A percentile compares a stretch with the other conserved stretches of the same genome.
These are phyloP conservation scores for Eilema caniola DNA, from an alignment of 2,888 invertebrate genomes.

Conservation along the genomic window DNA sequence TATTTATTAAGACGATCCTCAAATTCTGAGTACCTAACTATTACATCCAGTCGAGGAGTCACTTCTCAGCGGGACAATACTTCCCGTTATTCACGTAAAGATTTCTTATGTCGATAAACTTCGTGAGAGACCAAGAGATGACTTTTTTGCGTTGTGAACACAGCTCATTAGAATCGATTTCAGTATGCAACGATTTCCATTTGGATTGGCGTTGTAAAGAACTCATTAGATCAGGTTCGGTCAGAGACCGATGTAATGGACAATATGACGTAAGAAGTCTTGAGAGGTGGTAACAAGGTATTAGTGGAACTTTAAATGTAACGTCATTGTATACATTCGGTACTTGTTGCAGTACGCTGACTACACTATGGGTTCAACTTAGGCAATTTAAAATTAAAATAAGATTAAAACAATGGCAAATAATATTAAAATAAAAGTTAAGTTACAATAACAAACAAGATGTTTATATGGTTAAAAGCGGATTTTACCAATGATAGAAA, in stretches of 20 bases:
- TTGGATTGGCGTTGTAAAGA: constrained; percentile 69
- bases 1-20: constrained; percentile 33
- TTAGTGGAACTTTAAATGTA: constrained; percentile 59
- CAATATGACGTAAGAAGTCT: constrained; percentile 72
- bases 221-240: constrained; percentile 71
- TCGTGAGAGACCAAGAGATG: constrained; percentile 62
- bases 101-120: constrained; percentile 69
- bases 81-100: constrained; percentile 63
- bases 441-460: background rate
- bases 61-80: constrained; percentile 37
- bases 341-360: background rate
- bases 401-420: too few species aligned
- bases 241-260: constrained; percentile 60
- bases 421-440: background rate
- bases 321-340: constrained; percentile 61
- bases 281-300: constrained; percentile 78
- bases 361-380: background rate
- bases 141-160: constrained; percentile 63
- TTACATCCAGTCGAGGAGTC: constrained; percentile 34
- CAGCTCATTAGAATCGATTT: constrained; percentile 71
- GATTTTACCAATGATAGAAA: too few species aligned
- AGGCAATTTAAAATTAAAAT: too few species aligned
- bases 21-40: constrained; percentile 16
- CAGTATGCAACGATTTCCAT: constrained; percentile 63
- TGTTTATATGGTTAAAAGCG: too few species aligned